phyloP scores from a whole-genome alignment of 1,140 invertebrate genomes.

The Colletes latitarsis region DNA sequence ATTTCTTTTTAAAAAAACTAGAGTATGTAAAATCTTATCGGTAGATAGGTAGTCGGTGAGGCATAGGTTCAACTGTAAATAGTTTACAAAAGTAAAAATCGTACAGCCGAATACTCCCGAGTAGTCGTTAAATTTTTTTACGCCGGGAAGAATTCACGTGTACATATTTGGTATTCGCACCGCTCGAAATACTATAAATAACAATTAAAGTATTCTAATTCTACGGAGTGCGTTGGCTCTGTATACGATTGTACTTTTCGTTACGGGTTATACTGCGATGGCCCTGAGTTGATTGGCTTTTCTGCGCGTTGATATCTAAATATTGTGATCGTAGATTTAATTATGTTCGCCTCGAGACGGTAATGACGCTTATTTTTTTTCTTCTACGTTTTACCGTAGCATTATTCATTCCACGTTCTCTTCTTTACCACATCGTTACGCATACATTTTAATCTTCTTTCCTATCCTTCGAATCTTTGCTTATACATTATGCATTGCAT shows the following conservation, averaged over 20 bases:
- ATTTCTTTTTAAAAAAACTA: conserved; percentile 43
- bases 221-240: conserved; percentile 78
- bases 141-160: conserved; percentile 18
- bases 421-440: conserved; percentile 18
- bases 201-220: conserved; percentile 75
- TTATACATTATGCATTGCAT: conserved; percentile 8
- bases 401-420: neutral
- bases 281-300: conserved; percentile 77
- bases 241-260: conserved; percentile 82
- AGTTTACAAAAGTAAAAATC: conserved; percentile 25
- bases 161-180: conserved; percentile 53
- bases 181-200: conserved; percentile 61
- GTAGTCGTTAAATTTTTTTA: conserved; percentile 34
- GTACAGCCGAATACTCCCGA: conserved; percentile 47
- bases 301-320: conserved; percentile 56
- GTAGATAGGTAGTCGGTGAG: conserved; percentile 48
- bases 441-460: conserved; percentile 37
- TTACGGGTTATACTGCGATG: conserved; percentile 78
- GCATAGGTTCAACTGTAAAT: conserved; percentile 16
- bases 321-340: conserved; percentile 48
- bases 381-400: neutral
- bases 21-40: conserved; percentile 34
- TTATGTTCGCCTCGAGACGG: conserved; percentile 39
- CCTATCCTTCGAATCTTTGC: conserved; percentile 34
- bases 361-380: neutral